Base-by-base conservation (phyloP, 2,797 vertebrate species). In the Petrocephalus schoutedeni region DNA sequence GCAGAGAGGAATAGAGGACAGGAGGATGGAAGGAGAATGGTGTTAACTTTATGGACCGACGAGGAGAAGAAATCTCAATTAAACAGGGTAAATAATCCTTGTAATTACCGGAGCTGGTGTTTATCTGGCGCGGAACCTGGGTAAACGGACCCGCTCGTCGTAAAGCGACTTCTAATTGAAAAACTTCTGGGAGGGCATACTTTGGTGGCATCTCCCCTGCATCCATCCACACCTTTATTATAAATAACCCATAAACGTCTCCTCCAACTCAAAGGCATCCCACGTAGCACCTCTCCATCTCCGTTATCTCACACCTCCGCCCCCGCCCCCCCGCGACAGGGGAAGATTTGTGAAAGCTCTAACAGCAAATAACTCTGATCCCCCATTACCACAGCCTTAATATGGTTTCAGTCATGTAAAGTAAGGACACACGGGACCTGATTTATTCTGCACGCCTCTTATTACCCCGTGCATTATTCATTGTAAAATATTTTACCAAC, bases 51-150 rank as follows among this genome's bases (percentile, higher is more conserved):
- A 95, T 94, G 90, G 92, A 92, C 92, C 92, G 92, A 92, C 92
- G 92, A 93, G 93, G 94, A 95, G 92, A 94, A 92, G 91, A 91
- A 95, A 93, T 93, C 94, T 94, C 94, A 94, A 95, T 96, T 95
- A 95, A 95, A 93, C 93, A 93, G 93, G 94, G 93, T 95, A 96
- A 96, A 96, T 96, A 96, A 95, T 95, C 94, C 95, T 94, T 96
- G 94, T 95, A 94, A 95, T 95, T 95, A 94, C 93, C 92, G 90
- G 91, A 93, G 92, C 93, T 90, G 92, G 92, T 93, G 93, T 94
- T 95, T 93, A 94, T 94, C 94, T 93, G 91, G 89, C 92, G 94
- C 94, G 93, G 94, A 95, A 94, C 92, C 94, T 93, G 93, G 94
- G 94, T 95, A 95, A 96, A 96, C 94, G 94, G 93, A 93, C 94